These are phyloP conservation scores for Aurelia sp. DNA, from an alignment of 30 jellyfish, hydroid and myxozoan genomes.

Conservation along the genomic window DNA sequence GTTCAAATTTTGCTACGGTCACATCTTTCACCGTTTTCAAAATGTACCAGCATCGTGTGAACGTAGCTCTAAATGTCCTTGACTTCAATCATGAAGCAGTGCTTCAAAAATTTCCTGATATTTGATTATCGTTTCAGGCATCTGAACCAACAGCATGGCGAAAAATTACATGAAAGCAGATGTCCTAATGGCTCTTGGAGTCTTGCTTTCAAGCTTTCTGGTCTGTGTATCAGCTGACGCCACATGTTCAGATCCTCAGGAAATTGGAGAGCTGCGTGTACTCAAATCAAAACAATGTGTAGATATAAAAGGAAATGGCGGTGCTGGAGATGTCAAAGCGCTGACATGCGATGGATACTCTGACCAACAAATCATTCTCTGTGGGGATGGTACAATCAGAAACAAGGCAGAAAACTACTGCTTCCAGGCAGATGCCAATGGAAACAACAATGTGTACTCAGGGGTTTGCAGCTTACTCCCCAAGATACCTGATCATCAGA, in stretches of 20 bases:
- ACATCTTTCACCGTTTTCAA: no score
- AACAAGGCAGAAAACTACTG: slow-evolving; percentile 39
- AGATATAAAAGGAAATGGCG: slow-evolving; percentile 27
- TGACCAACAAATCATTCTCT: slow-evolving; percentile 29
- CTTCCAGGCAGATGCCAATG: slow-evolving; percentile 21
- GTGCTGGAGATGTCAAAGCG: slow-evolving; percentile 30
- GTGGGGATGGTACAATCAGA: slow-evolving; percentile 56
- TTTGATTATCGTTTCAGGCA: no score
- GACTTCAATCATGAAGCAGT: no score
- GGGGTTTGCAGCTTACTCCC: slow-evolving; percentile 8
- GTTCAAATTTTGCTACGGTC: no score
- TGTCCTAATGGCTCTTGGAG: no score
- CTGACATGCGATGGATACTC: slow-evolving; percentile 30
- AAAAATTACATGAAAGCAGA: no score
- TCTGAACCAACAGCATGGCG: no score
- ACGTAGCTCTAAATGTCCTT: no score
- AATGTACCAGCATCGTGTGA: no score
- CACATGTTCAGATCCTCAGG: slow-evolving; percentile 25
- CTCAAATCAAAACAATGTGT: slow-evolving; percentile 32
- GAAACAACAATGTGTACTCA: slow-evolving; percentile 16
- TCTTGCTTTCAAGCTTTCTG: no score
- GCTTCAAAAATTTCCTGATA: no score
- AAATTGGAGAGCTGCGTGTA: slow-evolving; percentile 37
- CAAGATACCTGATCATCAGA: slow-evolving; percentile 16
- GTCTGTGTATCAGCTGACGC: slow-evolving; percentile 9